phyloP scores from a whole-genome alignment of 1,140 invertebrate genomes.

The Zelostemma sp. region DNA sequence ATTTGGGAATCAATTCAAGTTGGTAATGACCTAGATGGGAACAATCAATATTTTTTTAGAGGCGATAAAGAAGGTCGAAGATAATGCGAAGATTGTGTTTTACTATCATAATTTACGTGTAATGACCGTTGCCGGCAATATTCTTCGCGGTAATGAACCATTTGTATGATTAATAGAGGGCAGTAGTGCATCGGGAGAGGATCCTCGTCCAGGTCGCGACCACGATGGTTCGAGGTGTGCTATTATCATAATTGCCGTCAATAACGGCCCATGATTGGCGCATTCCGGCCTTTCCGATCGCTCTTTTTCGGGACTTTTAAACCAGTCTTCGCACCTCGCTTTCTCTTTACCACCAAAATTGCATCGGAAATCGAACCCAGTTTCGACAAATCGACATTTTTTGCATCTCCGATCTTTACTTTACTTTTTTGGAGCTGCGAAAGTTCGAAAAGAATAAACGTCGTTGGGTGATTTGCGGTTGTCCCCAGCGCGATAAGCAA shows the following conservation, averaged over 20 bases:
- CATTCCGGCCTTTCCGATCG: conserved; percentile 63
- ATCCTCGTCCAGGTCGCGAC: conserved; percentile 37
- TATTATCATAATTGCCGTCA: conserved; percentile 70
- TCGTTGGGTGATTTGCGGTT: conserved; percentile 40
- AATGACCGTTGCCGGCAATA: conserved; percentile 65
- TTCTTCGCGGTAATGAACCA: conserved; percentile 63
- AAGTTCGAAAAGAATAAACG: too few relatives aligned
- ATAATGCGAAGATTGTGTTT: conserved; percentile 11
- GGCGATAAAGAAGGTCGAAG: too few relatives aligned
- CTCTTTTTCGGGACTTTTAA: conserved; percentile 65
- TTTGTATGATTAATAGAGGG: conserved; percentile 69
- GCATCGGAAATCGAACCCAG: conserved; percentile 7
- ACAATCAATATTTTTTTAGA: too few relatives aligned
- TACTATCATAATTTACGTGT: conserved; percentile 56
- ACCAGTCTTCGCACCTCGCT: conserved; percentile 44
- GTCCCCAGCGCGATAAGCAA: conserved; percentile 36
- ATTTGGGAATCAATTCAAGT: too few relatives aligned
- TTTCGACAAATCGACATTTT: too few relatives aligned
- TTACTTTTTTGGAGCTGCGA: too few relatives aligned
- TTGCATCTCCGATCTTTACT: too few relatives aligned
- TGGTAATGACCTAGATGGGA: too few relatives aligned
- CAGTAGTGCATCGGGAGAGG: conserved; percentile 57
- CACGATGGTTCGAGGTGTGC: conserved; percentile 63
- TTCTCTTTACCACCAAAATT: conserved; percentile 3
- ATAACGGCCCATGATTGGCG: conserved; percentile 68